These are phyloP conservation scores for Trachurus trachurus DNA, from an alignment of 2,797 vertebrate species.

Conservation along the genomic window DNA sequence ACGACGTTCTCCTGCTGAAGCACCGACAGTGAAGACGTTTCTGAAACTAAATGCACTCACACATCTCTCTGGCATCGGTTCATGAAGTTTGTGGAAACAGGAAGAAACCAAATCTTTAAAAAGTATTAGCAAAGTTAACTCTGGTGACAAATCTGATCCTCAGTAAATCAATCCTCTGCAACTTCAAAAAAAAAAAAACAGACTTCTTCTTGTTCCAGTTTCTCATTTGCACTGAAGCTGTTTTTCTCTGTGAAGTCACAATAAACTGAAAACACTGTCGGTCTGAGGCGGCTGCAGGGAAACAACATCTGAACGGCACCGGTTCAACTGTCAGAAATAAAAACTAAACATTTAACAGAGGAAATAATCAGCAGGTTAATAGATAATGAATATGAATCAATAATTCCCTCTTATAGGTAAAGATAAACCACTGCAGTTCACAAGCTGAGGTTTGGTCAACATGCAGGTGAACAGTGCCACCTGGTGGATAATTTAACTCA, in stretches of 20 bases:
- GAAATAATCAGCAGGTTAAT: too few species aligned
- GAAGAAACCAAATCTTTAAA: too few species aligned
- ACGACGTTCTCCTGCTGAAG: too few species aligned
- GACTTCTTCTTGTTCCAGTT: not conserved
- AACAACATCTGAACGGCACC: not conserved
- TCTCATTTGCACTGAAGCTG: not conserved
- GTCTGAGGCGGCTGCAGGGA: not conserved
- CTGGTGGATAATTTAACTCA: constrained; percentile 46
- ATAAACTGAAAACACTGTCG: not conserved
- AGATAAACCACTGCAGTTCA: not conserved
- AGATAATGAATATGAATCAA: not conserved
- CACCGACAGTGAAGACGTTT: too few species aligned
- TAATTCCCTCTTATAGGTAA: not conserved
- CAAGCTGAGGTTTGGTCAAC: not conserved
- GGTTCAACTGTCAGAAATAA: not conserved
- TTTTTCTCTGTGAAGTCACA: not conserved
- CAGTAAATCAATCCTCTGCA: too few species aligned
- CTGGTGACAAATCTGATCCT: too few species aligned
- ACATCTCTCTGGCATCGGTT: too few species aligned
- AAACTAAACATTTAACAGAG: not conserved
- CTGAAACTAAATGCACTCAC: too few species aligned
- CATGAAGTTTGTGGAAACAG: too few species aligned
- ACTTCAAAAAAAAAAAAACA: too few species aligned
- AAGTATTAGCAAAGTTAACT: too few species aligned
- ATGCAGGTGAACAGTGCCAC: constrained; percentile 25